Evolutionary conservation across 2,113 vertebrate genomes (phyloP), one percentile per base, ranked within the genome.

Genomic region (Ascaphus truei): DNA sequence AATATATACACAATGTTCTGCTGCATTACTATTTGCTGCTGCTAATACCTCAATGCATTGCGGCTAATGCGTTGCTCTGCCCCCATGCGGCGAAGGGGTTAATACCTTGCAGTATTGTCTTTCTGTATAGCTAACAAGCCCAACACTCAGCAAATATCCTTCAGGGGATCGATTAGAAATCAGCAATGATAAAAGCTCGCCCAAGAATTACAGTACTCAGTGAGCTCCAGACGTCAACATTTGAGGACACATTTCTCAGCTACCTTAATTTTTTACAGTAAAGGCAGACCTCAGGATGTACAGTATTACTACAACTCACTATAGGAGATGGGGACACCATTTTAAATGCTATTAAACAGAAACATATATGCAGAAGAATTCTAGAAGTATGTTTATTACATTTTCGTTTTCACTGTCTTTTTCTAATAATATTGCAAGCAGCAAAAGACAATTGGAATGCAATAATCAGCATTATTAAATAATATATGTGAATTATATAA

Each of bases 91-190:
- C 7, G 43, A 9, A 71, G 57, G 56, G 67, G 67, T 71, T 71
- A 71, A 71, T 15, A 29, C 33, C 67, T 71, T 61, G 45, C 57
- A 71, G 67, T 52, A 71, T 61, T 71, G 67, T 71, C 56, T 69
- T 61, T 69, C 33, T 69, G 29, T 29, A 51, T 31, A 69, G 66
- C 66, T 60, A 60, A 69, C 67, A 69, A 60, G 56, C 57, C 67
- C 18, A 27, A 39, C 67, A 71, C 67, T 71, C 67, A 71, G 56
- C 67, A 71, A 52, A 71, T 71, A 59, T 52, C 47, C 47, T 52
- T 52, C 57, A 31, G 47, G 67, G 57, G 31, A 71, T 71, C 57
- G 25, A 71, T 71, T 55, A n/a, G 23, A 43, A 56, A 65, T 52
- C 62, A 65, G 34, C 50, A 66, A 66, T 43, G 63, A 55, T 66